These are phyloP conservation scores for Philhelius pedissequus DNA, from an alignment of 2,888 invertebrate species.

Conservation along the genomic window DNA sequence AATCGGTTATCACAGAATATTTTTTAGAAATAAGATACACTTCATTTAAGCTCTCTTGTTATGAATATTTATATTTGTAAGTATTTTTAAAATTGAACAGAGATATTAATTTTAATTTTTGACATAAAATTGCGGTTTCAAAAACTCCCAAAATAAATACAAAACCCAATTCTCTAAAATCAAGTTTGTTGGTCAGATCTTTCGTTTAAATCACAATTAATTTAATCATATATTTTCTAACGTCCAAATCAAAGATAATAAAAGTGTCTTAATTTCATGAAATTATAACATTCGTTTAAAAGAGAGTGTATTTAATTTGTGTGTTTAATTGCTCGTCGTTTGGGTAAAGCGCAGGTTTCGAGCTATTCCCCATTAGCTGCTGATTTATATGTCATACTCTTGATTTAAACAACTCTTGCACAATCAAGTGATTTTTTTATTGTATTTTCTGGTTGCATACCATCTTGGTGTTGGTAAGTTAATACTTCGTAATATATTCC, in stretches of 20 bases:
- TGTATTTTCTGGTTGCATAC: background rate
- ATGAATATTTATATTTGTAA: too few relatives aligned
- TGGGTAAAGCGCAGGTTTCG: background rate
- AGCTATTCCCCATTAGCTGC: constrained; percentile 29
- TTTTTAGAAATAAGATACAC: too few relatives aligned
- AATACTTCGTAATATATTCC: constrained; percentile 17
- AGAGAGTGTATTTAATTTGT: background rate
- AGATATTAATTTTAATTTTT: too few relatives aligned
- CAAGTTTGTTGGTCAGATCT: background rate
- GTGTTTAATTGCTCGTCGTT: constrained; percentile 2
- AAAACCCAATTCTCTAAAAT: background rate
- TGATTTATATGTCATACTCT: constrained; percentile 57
- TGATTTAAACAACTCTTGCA: constrained; percentile 47
- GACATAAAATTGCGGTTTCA: too few relatives aligned
- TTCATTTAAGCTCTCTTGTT: too few relatives aligned
- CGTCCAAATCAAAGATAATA: background rate
- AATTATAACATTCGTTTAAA: background rate
- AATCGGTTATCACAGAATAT: too few relatives aligned
- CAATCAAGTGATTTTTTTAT: constrained; percentile 9
- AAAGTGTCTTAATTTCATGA: background rate
- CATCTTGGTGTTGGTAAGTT: background rate
- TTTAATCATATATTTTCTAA: background rate
- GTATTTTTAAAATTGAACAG: too few relatives aligned
- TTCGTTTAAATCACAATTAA: background rate
- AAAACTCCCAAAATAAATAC: background rate